These are phyloP conservation scores for Carcinoscorpius rotundicauda DNA, from an alignment of 1,140 invertebrate genomes.

Conservation along the genomic window DNA sequence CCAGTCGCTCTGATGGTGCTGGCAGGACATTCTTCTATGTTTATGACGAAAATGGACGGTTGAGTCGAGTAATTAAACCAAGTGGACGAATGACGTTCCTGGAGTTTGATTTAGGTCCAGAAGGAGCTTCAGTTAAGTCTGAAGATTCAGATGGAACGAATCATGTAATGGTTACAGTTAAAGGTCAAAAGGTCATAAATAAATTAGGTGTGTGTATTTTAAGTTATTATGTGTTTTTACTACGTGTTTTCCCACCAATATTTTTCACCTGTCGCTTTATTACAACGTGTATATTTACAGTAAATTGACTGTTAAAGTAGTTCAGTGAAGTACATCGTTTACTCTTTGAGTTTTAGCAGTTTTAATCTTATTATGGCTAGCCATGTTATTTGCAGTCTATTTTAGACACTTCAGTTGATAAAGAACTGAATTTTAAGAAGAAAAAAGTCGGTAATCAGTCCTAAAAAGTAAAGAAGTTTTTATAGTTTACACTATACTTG, in stretches of 20 bases:
- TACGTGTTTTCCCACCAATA: no score
- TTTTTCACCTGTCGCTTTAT: no score
- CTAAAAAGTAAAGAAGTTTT: neutral
- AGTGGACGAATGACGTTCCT: slow-evolving; percentile 77
- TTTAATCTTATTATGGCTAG: no score
- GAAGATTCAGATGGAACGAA: slow-evolving; percentile 23
- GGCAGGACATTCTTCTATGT: slow-evolving; percentile 86
- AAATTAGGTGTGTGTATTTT: slow-evolving; percentile 17
- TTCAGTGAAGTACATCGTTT: no score
- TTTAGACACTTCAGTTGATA: no score
- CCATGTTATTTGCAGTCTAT: no score
- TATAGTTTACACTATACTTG: neutral
- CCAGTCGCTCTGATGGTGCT: slow-evolving; percentile 55
- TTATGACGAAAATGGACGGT: slow-evolving; percentile 86
- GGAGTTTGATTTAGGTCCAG: slow-evolving; percentile 71
- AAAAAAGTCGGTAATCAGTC: no score
- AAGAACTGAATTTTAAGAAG: no score
- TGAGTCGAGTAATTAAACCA: slow-evolving; percentile 78
- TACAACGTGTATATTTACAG: no score
- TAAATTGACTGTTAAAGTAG: no score
- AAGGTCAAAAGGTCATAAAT: slow-evolving; percentile 56
- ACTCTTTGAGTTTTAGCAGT: no score
- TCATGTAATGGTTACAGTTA: slow-evolving; percentile 45
- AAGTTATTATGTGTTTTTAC: no score
- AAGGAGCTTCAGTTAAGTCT: slow-evolving; percentile 74